Conservation (phyloP, 1,140 invertebrate genomes). For the Archivesica marissinica region DNA sequence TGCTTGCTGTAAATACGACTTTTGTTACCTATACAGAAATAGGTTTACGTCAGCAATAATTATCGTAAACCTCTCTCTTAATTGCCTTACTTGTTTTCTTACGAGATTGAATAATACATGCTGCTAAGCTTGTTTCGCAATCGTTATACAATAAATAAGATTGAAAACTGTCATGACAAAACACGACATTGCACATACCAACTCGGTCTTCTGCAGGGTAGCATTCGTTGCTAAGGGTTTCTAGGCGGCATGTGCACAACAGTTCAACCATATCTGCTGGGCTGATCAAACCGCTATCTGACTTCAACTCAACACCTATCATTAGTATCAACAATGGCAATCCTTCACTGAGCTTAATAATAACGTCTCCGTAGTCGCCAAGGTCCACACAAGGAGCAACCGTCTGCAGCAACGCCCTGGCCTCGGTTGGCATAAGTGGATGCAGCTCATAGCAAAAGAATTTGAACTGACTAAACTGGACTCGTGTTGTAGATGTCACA, state of each 20-base stretch:
- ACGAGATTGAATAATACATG: no score
- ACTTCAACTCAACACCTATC: constrained; percentile 44
- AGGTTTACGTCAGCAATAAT: no score
- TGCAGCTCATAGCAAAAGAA: constrained; percentile 14
- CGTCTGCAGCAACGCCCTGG: constrained; percentile 17
- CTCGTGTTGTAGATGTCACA: constrained; percentile 43
- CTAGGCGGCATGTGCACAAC: constrained; percentile 35
- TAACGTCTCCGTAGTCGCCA: not conserved
- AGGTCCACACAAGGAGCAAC: constrained; percentile 41
- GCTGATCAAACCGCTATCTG: constrained; percentile 22
- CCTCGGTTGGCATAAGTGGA: constrained; percentile 11
- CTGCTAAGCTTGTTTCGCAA: no score
- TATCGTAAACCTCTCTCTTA: no score
- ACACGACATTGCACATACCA: constrained; percentile 25
- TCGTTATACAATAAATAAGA: no score
- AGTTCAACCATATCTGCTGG: constrained; percentile 58
- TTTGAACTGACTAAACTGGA: constrained; percentile 8
- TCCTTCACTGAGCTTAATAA: constrained; percentile 49
- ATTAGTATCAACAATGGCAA: constrained; percentile 57
- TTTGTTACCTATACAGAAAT: no score
- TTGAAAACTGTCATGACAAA: no score
- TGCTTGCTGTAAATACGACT: no score
- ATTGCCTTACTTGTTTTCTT: no score
- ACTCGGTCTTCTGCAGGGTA: constrained; percentile 55
- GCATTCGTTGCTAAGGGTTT: constrained; percentile 54